Conservation (phyloP, 2,113 vertebrate genomes). For the Brachionichthys hirsutus region DNA sequence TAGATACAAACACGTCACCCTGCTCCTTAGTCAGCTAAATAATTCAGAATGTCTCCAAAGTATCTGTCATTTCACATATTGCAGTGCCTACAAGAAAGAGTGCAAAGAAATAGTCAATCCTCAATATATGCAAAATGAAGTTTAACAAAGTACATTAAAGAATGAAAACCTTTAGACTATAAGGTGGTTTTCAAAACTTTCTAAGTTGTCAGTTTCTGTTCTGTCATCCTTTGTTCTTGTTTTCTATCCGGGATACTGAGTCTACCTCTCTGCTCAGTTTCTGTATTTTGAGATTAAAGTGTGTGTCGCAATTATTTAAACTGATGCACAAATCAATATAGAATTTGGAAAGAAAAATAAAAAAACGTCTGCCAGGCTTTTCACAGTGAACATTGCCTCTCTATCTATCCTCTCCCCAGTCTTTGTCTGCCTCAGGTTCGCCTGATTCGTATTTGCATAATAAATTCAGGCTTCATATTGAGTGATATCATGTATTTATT, state of each 20-base stretch:
- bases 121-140: not conserved
- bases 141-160: not conserved
- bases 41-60: not conserved
- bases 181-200: too few species aligned
- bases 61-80: not conserved
- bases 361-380: too few species aligned
- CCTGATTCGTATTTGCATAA: conserved; percentile 25
- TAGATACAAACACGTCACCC: not conserved
- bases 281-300: conserved; percentile 13
- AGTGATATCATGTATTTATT: conserved; percentile 26
- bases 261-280: not conserved
- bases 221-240: too few species aligned
- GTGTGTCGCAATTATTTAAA: conserved; percentile 6
- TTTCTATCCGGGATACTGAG: not conserved
- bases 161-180: too few species aligned
- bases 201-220: too few species aligned
- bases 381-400: too few species aligned
- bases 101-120: not conserved
- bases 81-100: not conserved
- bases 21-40: not conserved
- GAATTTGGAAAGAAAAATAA: not conserved
- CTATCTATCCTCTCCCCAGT: not conserved
- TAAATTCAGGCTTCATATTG: conserved; percentile 12
- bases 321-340: not conserved
- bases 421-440: conserved; percentile 18